Evolutionary conservation across 2,113 vertebrate genomes (phyloP).

Genomic region (Dasyornis broadbenti): DNA sequence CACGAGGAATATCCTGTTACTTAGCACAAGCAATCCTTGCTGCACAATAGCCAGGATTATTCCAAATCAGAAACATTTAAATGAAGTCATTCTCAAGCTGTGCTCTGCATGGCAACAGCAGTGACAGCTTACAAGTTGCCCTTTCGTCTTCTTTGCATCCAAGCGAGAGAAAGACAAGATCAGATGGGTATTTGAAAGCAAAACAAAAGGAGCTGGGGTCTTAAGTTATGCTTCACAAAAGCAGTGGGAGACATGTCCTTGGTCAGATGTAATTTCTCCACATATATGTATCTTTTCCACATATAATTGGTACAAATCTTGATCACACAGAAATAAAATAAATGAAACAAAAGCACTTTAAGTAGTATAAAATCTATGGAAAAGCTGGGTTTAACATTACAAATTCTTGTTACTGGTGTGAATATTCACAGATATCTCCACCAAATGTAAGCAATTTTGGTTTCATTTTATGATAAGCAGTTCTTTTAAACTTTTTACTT

Average conservation of each 20-base stretch:
- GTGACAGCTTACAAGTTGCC: background rate
- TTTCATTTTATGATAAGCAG: background rate
- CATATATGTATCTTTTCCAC: background rate
- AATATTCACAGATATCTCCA: background rate
- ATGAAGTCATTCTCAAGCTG: background rate
- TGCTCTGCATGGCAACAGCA: background rate
- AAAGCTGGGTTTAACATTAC: background rate
- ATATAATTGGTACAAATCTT: background rate
- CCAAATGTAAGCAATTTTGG: background rate
- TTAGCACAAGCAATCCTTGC: background rate
- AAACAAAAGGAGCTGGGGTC: background rate
- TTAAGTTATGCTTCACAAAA: background rate
- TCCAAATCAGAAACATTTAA: background rate
- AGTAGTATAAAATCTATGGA: background rate
- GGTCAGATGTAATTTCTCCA: background rate
- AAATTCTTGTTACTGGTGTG: background rate
- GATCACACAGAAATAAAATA: background rate
- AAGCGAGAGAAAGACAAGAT: background rate
- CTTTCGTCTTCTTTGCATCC: background rate
- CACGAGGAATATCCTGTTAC: background rate
- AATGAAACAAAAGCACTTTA: background rate
- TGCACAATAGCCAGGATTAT: background rate
- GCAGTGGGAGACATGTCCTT: background rate
- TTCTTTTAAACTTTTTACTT: background rate
- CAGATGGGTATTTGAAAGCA: background rate